Base-by-base conservation (phyloP, 2,113 vertebrate species). In the Podilymbus podiceps region DNA sequence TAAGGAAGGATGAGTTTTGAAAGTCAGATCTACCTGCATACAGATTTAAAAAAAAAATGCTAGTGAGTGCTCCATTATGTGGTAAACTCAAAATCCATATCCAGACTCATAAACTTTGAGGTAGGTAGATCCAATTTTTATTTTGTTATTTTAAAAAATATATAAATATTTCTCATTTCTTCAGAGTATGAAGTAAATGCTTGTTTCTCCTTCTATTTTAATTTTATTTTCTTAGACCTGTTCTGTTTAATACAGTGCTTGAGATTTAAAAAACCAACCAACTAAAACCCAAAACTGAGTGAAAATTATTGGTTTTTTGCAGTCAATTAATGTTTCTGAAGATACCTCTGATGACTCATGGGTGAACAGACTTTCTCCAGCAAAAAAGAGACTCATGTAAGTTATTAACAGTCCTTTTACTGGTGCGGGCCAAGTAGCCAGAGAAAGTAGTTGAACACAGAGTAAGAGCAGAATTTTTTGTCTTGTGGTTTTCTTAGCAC, bases 331-430 rank as follows among this genome's bases (percentile, higher is more conserved):
- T 92, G 89, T 76, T 23, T 92, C 97, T 38, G 98, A 95, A 96
- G 98, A 96, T 47, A 66, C 23, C 24, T 89, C 96, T 19, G 97
- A 98, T 71, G 90, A 89, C 59, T 98, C 98, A n/a, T 99, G 99
- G 99, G 97, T 99, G 60, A 98, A 99, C 68, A 95, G 83, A 25
- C 95, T 99, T 63, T 98, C 98, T 73, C 96, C 98, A 27, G 96
- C 76, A 23, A 97, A 97, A 74, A 98, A 97, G 40, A 97, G 97
- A 53, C 75, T 99, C 14, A 55, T 99, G 99, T 99, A 98, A 98
- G 99, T 95, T 89, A 30, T 47, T 76, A 31, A 31, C 38, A 56
- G 16, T 89, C 96, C 20, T 81, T 91, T 69, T 33, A 16, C 25
- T 85, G 56, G 3, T 62, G 47, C 53, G 38, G 21, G n/a, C 38